Conservation (phyloP, 2,113 vertebrate genomes). For the Fregetta grallaria region DNA sequence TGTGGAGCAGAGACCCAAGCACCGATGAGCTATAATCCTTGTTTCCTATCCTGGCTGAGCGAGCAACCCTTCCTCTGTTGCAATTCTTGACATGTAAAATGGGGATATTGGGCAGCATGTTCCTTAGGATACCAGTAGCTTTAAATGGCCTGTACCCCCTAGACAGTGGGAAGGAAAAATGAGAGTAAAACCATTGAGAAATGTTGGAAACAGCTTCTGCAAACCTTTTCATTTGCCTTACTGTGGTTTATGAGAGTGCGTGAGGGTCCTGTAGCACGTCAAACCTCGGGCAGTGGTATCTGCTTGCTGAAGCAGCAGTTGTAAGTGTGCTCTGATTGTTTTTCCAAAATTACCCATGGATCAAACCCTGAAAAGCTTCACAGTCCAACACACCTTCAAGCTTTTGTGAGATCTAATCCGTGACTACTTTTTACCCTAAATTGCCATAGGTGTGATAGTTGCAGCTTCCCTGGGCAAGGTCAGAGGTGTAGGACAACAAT, state of each 20-base stretch:
- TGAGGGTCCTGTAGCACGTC: not conserved
- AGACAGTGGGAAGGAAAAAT: not conserved
- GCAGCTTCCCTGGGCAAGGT: not conserved
- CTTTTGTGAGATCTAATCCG: not conserved
- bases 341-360: not conserved
- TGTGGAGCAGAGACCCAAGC: not conserved
- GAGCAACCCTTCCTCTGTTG: not conserved
- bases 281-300: not conserved
- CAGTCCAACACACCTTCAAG: not conserved
- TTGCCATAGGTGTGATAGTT: not conserved
- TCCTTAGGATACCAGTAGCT: not conserved
- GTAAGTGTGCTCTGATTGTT: fast-evolving
- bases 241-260: not conserved
- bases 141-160: not conserved
- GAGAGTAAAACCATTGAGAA: not conserved
- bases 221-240: not conserved
- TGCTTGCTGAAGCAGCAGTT: not conserved
- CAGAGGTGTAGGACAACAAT: not conserved
- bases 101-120: not conserved
- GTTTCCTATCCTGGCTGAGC: not conserved
- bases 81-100: not conserved
- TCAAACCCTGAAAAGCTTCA: not conserved
- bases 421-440: not conserved
- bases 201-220: not conserved
- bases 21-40: fast-evolving